Conservation (phyloP, 2,113 vertebrate genomes). For the Antechinus flavipes region DNA sequence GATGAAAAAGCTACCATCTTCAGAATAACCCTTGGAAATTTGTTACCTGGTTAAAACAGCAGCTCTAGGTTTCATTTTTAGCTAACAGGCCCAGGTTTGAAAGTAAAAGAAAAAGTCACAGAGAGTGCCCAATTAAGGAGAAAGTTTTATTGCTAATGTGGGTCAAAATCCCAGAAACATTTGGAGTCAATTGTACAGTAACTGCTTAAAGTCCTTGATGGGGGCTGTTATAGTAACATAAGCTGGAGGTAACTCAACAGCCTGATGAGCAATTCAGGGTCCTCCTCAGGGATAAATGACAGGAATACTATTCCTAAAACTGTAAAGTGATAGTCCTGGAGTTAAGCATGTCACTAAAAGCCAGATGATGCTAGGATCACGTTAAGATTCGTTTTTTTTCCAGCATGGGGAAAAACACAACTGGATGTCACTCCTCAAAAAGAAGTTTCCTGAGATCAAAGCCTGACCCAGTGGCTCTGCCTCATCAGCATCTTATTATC, state of each 20-base stretch:
- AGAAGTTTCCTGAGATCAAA: background rate
- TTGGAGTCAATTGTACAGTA: background rate
- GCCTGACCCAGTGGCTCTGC: background rate
- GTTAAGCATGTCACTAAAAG: background rate
- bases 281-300: background rate
- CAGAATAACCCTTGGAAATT: background rate
- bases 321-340: background rate
- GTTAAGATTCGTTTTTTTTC: background rate
- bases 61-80: background rate
- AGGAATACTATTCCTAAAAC: background rate
- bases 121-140: background rate
- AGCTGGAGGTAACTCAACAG: background rate
- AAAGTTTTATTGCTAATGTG: background rate
- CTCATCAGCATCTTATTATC: background rate
- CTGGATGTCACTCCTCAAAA: background rate
- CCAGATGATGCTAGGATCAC: background rate
- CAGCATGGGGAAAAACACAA: background rate
- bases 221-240: background rate
- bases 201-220: slow-evolving; percentile 1
- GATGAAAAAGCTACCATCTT: background rate
- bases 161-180: background rate
- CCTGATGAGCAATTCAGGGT: background rate
- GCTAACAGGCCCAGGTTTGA: background rate
- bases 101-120: background rate
- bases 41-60: background rate